These are phyloP conservation scores for Dolichotis patagonum DNA, from an alignment of 2,113 vertebrate genomes.

Conservation along the genomic window DNA sequence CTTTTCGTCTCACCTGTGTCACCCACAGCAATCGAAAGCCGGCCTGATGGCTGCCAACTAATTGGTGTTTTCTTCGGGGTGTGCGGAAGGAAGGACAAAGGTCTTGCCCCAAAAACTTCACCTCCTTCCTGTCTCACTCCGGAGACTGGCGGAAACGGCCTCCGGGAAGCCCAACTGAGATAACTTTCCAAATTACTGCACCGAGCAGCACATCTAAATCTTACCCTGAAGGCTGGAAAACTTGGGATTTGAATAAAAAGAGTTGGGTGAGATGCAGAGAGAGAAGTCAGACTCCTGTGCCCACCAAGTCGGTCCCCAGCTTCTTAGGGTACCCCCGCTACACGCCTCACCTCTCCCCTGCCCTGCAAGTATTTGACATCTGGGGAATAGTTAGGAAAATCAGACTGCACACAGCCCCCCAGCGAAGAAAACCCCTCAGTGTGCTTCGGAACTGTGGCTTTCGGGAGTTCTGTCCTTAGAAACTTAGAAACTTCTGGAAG, in stretches of 20 bases:
- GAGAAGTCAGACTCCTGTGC: too few species aligned
- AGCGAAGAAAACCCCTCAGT: background rate
- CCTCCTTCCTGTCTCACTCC: background rate
- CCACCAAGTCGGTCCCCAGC: rapidly evolving
- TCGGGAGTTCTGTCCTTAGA: background rate
- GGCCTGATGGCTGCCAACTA: background rate
- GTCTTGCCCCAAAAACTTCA: too few species aligned
- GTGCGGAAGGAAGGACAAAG: background rate
- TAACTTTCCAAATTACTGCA: background rate
- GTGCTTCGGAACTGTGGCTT: background rate
- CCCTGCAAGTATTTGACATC: rapidly evolving
- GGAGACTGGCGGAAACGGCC: background rate
- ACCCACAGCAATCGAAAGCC: background rate
- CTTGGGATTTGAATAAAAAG: background rate
- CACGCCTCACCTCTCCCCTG: rapidly evolving
- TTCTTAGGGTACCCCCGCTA: background rate
- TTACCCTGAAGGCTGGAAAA: background rate
- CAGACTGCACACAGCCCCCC: background rate
- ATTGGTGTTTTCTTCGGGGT: background rate
- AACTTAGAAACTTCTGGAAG: background rate
- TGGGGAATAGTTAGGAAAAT: background rate
- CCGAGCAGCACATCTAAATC: background rate
- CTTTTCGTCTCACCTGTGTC: background rate
- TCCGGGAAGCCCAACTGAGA: rapidly evolving
- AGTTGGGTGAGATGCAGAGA: background rate